Percentiles rank a stretch among this genome's conserved stretches.
Conservation (phyloP, 2,797 vertebrate genomes). For the Scolopax bukidnonensis region DNA sequence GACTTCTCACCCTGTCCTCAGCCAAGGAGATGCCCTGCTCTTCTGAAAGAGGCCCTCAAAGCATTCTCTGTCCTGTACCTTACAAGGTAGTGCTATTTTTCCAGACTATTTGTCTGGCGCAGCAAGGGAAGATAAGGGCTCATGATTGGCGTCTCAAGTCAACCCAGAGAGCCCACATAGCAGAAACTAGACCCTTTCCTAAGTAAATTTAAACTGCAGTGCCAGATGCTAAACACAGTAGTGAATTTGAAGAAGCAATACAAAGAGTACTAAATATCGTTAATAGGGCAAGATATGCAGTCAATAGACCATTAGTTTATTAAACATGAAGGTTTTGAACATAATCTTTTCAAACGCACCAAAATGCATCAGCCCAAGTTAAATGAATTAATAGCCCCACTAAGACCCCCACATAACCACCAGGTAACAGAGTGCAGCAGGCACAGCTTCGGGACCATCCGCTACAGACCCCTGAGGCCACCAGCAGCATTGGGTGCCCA, state of each 20-base stretch:
- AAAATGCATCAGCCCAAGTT: not conserved
- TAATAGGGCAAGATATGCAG: not conserved
- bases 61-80: not conserved
- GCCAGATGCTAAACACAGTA: not conserved
- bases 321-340: not conserved
- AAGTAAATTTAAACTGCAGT: not conserved
- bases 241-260: not conserved
- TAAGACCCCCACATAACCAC: rapidly evolving
- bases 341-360: not conserved
- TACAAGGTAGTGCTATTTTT: not conserved
- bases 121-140: not conserved
- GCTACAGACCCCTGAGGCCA: not conserved
- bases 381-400: rapidly evolving
- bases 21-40: rapidly evolving
- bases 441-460: not conserved
- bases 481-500: rapidly evolving
- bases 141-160: rapidly evolving
- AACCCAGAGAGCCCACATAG: not conserved
- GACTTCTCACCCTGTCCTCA: not conserved
- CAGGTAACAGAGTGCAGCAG: rapidly evolving
- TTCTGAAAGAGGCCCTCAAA: not conserved
- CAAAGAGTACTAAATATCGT: not conserved
- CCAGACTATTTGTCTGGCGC: not conserved
- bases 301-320: not conserved
- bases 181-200: not conserved